These are phyloP conservation scores for Caretta caretta DNA, from an alignment of 2,113 vertebrate species.

Conservation along the genomic window DNA sequence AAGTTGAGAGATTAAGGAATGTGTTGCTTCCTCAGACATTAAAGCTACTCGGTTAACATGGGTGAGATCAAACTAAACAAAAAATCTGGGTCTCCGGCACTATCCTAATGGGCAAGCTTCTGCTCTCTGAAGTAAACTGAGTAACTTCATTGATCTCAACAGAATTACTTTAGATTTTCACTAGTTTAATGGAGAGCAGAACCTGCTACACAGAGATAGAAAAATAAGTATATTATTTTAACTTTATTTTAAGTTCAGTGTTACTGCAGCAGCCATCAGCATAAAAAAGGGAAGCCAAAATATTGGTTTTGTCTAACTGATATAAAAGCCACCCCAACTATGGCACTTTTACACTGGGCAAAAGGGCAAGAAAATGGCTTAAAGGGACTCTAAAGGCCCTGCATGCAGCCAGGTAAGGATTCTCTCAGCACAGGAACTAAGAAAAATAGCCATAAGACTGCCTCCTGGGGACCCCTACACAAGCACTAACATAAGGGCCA, in stretches of 20 bases:
- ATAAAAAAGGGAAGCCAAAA: background rate
- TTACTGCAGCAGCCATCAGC: background rate
- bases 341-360: background rate
- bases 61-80: background rate
- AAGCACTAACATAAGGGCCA: background rate
- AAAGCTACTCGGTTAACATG: background rate
- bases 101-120: background rate
- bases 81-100: background rate
- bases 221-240: background rate
- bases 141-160: background rate
- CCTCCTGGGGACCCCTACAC: background rate
- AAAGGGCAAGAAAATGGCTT: background rate
- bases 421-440: background rate
- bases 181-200: background rate
- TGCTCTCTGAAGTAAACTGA: background rate
- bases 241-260: background rate
- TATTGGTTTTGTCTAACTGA: background rate
- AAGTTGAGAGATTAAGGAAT: background rate
- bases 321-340: background rate
- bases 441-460: fast-evolving
- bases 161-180: background rate
- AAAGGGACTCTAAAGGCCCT: background rate
- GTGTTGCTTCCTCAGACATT: background rate
- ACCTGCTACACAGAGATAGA: background rate
- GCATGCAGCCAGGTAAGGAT: too few species aligned